Conservation (phyloP, 2,888 invertebrate genomes). For the Microplitis deprimator region DNA sequence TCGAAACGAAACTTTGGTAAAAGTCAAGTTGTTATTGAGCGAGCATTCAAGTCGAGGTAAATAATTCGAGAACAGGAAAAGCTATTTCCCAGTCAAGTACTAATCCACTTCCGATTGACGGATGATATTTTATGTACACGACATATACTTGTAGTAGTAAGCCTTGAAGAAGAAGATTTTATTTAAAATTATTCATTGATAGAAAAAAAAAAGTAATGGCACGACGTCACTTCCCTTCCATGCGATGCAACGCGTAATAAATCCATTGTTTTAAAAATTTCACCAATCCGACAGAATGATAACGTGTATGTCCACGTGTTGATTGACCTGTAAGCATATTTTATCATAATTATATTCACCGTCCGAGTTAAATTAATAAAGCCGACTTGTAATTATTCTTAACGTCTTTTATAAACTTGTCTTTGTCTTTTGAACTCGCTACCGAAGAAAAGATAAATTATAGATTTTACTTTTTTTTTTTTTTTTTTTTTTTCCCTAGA, state of each 20-base stretch:
- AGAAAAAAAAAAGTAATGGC: constrained; percentile 4
- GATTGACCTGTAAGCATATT: constrained; percentile 5
- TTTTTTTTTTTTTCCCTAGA: not conserved
- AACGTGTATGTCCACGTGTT: constrained; percentile 18
- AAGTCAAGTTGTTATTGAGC: not conserved
- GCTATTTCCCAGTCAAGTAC: constrained; percentile 22
- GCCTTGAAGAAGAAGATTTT: not conserved
- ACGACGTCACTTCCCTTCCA: constrained; percentile 25
- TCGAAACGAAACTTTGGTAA: not conserved
- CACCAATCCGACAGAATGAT: constrained; percentile 2
- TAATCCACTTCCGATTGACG: constrained; percentile 1
- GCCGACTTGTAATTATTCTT: not conserved
- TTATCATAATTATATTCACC: not conserved
- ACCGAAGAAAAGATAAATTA: not conserved
- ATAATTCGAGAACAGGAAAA: constrained; percentile 16
- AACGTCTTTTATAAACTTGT: not conserved
- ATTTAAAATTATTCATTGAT: not conserved
- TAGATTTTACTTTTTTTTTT: not conserved
- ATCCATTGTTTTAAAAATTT: constrained; percentile 13
- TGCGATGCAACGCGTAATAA: constrained; percentile 8
- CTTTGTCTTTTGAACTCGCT: not conserved
- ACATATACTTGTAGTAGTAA: not conserved
- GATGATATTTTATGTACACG: not conserved
- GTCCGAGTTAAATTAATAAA: not conserved
- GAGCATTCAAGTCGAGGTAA: not conserved